Evolutionary conservation across 1,140 invertebrate genomes (phyloP).

Genomic region (Drosophila orena): DNA sequence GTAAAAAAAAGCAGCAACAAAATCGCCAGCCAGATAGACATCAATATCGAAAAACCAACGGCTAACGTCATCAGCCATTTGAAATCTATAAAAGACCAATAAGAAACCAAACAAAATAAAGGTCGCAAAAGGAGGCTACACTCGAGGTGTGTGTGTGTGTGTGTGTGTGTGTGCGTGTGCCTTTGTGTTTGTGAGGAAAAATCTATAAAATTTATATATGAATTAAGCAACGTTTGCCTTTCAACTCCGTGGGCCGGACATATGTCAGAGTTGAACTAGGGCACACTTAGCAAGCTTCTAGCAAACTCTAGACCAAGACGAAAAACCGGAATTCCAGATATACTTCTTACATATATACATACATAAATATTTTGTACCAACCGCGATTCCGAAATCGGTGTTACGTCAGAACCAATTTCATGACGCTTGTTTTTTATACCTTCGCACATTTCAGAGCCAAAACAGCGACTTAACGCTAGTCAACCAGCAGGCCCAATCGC

Average conservation of each 20-base stretch:
- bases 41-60: slow-evolving; percentile 38
- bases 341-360: too few relatives aligned
- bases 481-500: slow-evolving; percentile 88
- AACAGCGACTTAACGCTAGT: slow-evolving; percentile 84
- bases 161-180: background rate
- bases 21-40: slow-evolving; percentile 45
- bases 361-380: slow-evolving; percentile 1
- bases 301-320: background rate
- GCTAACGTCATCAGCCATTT: slow-evolving; percentile 73
- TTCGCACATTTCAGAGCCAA: slow-evolving; percentile 65
- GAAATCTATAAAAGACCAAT: slow-evolving; percentile 54
- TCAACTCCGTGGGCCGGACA: slow-evolving; percentile 27
- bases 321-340: background rate
- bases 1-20: slow-evolving; percentile 28
- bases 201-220: slow-evolving; percentile 32
- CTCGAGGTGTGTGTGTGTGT: slow-evolving; percentile 27
- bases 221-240: slow-evolving; percentile 35
- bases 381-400: slow-evolving; percentile 26
- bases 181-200: slow-evolving; percentile 26
- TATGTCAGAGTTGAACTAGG: slow-evolving; percentile 64
- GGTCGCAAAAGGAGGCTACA: slow-evolving; percentile 24
- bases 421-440: slow-evolving; percentile 12
- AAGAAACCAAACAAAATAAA: slow-evolving; percentile 30
- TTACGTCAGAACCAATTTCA: slow-evolving; percentile 19
- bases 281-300: slow-evolving; percentile 15